phyloP scores from a whole-genome alignment of 2,113 vertebrate genomes.

The Candoia aspera region DNA sequence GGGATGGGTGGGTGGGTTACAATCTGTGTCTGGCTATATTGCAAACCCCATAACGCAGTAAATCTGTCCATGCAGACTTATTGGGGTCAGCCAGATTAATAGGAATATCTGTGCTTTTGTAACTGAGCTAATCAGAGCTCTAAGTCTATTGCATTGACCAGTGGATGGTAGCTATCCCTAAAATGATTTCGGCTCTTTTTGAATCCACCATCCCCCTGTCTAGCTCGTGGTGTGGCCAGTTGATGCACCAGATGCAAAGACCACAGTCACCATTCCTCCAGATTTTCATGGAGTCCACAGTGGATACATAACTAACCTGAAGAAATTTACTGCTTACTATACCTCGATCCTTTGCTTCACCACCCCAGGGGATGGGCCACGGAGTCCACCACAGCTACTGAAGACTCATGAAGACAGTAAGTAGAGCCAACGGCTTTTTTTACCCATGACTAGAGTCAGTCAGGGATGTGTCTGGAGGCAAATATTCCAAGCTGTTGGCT shows the following conservation, averaged over 20 bases:
- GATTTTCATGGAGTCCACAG: slow-evolving; percentile 90
- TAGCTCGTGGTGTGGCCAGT: slow-evolving; percentile 88
- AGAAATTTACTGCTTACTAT: slow-evolving; percentile 89
- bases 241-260: slow-evolving; percentile 76
- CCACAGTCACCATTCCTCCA: slow-evolving; percentile 85
- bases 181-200: slow-evolving; percentile 25
- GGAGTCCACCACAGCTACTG: slow-evolving; percentile 80
- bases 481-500: neutral
- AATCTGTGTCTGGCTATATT: slow-evolving; percentile 24
- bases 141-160: slow-evolving; percentile 11
- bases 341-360: slow-evolving; percentile 91
- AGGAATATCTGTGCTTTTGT: slow-evolving; percentile 23
- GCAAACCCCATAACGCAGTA: slow-evolving; percentile 11
- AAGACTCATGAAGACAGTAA: slow-evolving; percentile 92
- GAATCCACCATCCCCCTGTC: neutral
- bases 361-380: slow-evolving; percentile 90
- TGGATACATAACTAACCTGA: slow-evolving; percentile 82
- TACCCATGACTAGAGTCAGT: neutral
- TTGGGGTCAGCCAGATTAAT: slow-evolving; percentile 30
- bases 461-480: neutral
- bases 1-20: neutral
- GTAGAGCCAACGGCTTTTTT: slow-evolving; percentile 53
- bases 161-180: slow-evolving; percentile 20
- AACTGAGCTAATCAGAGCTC: slow-evolving; percentile 50
- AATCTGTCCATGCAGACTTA: slow-evolving; percentile 43